Evolutionary conservation across 1,140 invertebrate species (phyloP).

Genomic region (Ruditapes philippinarum): DNA sequence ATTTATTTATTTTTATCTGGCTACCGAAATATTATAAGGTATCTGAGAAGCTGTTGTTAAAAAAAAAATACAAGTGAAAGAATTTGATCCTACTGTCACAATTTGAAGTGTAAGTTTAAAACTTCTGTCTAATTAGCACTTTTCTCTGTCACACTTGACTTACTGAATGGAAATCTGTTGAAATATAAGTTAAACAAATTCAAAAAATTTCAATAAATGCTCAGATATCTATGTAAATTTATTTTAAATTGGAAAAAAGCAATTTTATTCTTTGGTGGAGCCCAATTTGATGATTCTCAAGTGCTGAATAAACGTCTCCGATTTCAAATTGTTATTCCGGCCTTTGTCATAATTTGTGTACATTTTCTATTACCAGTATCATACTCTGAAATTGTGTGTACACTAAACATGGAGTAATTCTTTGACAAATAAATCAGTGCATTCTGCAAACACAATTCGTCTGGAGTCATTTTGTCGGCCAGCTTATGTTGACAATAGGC

Average conservation of each 20-base stretch:
- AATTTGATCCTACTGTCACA: too few relatives aligned
- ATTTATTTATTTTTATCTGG: too few relatives aligned
- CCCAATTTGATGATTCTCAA: constrained; percentile 20
- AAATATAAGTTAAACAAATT: constrained; percentile 22
- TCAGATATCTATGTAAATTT: constrained; percentile 58
- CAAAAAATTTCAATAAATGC: constrained; percentile 30
- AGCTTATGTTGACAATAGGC: constrained; percentile 30
- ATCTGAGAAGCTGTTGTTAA: too few relatives aligned
- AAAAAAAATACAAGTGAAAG: too few relatives aligned
- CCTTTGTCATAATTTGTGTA: constrained; percentile 59
- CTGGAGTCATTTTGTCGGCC: constrained; percentile 53
- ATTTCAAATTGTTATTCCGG: constrained; percentile 54
- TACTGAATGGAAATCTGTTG: neutral
- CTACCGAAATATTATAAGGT: too few relatives aligned
- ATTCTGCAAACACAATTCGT: constrained; percentile 52
- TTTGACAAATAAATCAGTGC: constrained; percentile 58
- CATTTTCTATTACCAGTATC: constrained; percentile 60
- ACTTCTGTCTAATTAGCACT: neutral
- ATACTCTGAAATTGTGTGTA: constrained; percentile 51
- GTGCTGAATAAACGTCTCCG: constrained; percentile 20
- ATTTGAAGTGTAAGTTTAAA: too few relatives aligned
- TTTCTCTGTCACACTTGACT: neutral
- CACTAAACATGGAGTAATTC: constrained; percentile 47
- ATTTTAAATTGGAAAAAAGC: constrained; percentile 30
- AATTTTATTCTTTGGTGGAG: constrained; percentile 45